A percentile compares a stretch with the other conserved stretches of the same genome.
Conservation (phyloP, 2,797 vertebrate genomes). For the Aldrovandia affinis region DNA sequence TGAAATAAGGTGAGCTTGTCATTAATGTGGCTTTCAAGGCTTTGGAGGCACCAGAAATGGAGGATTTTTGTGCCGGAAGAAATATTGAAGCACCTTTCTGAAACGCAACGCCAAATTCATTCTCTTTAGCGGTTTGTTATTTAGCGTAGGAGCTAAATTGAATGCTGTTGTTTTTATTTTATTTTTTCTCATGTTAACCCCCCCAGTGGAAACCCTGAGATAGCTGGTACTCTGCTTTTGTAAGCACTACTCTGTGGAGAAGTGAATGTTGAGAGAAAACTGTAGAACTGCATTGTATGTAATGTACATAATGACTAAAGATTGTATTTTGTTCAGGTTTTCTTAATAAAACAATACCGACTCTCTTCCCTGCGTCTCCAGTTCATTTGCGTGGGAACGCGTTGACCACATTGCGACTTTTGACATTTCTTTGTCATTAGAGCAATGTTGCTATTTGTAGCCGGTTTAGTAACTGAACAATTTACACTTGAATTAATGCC, state of each 20-base stretch:
- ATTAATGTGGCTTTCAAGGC: conserved; percentile 30
- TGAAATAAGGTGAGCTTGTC: conserved; percentile 25
- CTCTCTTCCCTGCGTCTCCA: conserved; percentile 24
- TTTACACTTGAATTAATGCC: too few species aligned
- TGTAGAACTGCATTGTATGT: conserved; percentile 93
- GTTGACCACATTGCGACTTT: neutral
- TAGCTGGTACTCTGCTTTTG: conserved; percentile 67
- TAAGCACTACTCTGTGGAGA: conserved; percentile 81
- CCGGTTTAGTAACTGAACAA: too few species aligned
- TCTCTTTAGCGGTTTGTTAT: conserved; percentile 45
- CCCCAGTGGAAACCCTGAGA: conserved; percentile 58
- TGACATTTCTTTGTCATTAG: too few species aligned
- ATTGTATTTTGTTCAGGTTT: conserved; percentile 98
- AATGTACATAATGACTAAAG: conserved; percentile 97
- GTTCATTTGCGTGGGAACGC: neutral
- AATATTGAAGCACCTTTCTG: conserved; percentile 31
- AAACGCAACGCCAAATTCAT: conserved; percentile 68
- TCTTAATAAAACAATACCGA: conserved; percentile 74
- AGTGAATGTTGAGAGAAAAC: conserved; percentile 77
- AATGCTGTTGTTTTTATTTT: conserved; percentile 41
- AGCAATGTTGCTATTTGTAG: too few species aligned
- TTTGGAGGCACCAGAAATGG: conserved; percentile 42
- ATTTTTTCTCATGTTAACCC: conserved; percentile 28
- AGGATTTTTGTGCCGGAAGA: conserved; percentile 53
- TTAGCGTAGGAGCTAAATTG: conserved; percentile 47